These are phyloP conservation scores for Hypotaenidia philippensis DNA, from an alignment of 2,797 vertebrate genomes.

Conservation along the genomic window DNA sequence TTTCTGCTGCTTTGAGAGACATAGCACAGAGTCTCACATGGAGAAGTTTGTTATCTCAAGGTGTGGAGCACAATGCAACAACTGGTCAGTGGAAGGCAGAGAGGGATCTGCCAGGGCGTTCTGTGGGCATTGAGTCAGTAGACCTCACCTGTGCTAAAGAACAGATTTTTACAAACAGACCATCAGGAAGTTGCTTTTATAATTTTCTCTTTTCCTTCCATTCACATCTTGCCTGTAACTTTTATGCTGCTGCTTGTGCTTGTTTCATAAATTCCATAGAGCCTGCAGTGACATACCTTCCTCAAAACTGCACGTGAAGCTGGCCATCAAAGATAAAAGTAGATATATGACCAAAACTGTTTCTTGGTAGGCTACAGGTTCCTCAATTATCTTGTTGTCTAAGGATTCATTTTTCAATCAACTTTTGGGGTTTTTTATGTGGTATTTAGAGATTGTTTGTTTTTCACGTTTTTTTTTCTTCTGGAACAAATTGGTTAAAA, in stretches of 20 bases:
- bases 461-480: not conserved
- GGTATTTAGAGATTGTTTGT: not conserved
- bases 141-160: not conserved
- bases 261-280: rapidly evolving
- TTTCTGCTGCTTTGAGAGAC: not conserved
- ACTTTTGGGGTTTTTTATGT: not conserved
- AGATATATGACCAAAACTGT: not conserved
- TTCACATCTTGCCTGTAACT: not conserved
- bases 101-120: not conserved
- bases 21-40: not conserved
- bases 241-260: not conserved
- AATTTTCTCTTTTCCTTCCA: not conserved
- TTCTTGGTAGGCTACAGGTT: not conserved
- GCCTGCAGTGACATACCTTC: not conserved
- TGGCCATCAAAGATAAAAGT: not conserved
- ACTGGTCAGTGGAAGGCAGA: not conserved
- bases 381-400: not conserved
- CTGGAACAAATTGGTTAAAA: not conserved
- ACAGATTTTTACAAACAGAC: not conserved
- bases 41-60: not conserved
- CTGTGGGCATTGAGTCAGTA: not conserved
- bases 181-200: not conserved
- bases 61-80: not conserved
- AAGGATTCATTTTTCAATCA: not conserved
- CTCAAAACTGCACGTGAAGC: not conserved